These are phyloP conservation scores for Ornithoptera priamus DNA, from an alignment of 2,888 invertebrate species.

Conservation along the genomic window DNA sequence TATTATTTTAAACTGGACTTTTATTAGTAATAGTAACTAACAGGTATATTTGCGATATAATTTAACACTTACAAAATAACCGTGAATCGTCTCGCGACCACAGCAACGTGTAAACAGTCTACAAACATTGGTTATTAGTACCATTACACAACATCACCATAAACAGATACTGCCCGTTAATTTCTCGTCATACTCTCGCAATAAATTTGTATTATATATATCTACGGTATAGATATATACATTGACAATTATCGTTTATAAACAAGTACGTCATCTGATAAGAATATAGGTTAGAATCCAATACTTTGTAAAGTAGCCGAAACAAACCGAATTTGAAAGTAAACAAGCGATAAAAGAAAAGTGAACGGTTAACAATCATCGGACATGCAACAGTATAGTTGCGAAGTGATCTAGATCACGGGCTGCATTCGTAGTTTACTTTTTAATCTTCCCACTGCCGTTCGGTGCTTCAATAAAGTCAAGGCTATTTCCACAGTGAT, in stretches of 20 bases:
- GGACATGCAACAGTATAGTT: neutral
- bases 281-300: neutral
- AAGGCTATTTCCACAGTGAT: too few relatives aligned
- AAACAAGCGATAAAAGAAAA: neutral
- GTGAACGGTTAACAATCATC: neutral
- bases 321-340: neutral
- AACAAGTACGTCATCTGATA: neutral
- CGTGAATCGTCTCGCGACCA: slow-evolving; percentile 18
- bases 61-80: slow-evolving; percentile 23
- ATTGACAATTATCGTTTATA: neutral
- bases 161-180: slow-evolving; percentile 23
- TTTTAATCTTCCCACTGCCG: too few relatives aligned
- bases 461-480: too few relatives aligned
- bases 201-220: slow-evolving; percentile 11
- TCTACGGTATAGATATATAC: neutral
- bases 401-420: slow-evolving; percentile 35
- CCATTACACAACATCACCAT: slow-evolving; percentile 15
- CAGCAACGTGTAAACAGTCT: slow-evolving; percentile 24
- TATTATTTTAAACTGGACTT: neutral
- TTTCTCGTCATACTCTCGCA: slow-evolving; percentile 5
- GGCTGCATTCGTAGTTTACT: slow-evolving; percentile 16
- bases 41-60: neutral
- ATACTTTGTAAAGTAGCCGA: neutral
- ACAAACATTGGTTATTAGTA: slow-evolving; percentile 26
- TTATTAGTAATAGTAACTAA: neutral